Base-by-base conservation (phyloP, 2,888 invertebrate genomes). In the Ectemnius cavifrons region DNA sequence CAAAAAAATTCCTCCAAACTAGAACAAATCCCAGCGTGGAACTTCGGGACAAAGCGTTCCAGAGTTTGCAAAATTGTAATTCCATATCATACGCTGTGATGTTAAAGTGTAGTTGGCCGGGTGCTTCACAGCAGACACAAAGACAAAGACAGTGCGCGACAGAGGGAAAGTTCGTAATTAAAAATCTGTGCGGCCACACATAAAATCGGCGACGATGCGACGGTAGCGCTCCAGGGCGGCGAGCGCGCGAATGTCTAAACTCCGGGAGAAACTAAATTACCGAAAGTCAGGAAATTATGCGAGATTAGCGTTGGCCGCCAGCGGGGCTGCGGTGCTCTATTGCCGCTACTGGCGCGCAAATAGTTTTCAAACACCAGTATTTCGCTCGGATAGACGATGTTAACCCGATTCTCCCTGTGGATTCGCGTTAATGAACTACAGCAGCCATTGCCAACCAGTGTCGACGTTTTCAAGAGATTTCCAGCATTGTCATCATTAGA, bases 101-200 rank as follows among this genome's bases (percentile, higher is more conserved):
- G 37, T 23, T 23, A 6, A 37, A 11, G 37, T 37, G 1, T 37
- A 37, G 37, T 37, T 37, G 37, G 37, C 37, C 8, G 37, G 37
- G 23, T 23, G 23, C 23, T 23, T 23, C 0, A 23, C 23, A 3
- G 23, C 3, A 23, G 23, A 23, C 20, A 20, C 23, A 23, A 23
- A 23, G 23, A 23, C 23, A 23, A 23, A 23, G 23, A 23, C 8
- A 14, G n/a, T 3, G 14, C 58, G 14, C 58, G 28, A 52, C 27
- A 16, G 56, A 46, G 45, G 28, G 57, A 18, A 14, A 52, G 60
- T 11, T 16, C 52, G 63, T 71, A 71, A 74, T 74, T 74, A 74
- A 71, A 71, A 74, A 71, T 71, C 46, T 67, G 63, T 52, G 16
- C 49, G 47, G 11, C 52, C 16, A 27, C n/a, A 61, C 56, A 64